phyloP scores from a whole-genome alignment of 2,797 vertebrate species.

The Acanthurus leucopareius region DNA sequence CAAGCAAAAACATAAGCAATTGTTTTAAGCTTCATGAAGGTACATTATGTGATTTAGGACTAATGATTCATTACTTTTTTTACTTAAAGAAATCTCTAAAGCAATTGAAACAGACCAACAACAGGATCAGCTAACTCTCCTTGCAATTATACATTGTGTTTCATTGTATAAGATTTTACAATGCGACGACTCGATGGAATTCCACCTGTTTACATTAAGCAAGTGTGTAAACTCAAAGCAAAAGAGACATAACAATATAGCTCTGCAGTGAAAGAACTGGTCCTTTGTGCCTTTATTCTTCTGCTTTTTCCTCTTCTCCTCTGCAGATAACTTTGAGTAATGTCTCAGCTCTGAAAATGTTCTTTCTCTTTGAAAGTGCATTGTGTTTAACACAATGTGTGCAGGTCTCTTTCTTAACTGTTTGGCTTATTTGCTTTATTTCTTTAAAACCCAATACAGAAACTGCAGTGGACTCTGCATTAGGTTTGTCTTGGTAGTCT shows the following conservation, averaged over 20 bases:
- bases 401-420: background rate
- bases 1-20: background rate
- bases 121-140: background rate
- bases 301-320: slow-evolving; percentile 2
- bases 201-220: background rate
- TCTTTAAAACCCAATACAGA: background rate
- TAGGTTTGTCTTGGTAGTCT: background rate
- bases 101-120: background rate
- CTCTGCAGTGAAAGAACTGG: background rate
- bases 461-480: background rate
- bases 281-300: background rate
- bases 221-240: background rate
- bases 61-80: slow-evolving; percentile 1
- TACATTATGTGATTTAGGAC: background rate
- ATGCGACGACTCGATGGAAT: background rate
- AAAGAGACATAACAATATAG: background rate
- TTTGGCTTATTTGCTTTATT: background rate
- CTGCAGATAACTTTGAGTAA: background rate
- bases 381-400: slow-evolving; percentile 7
- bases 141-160: background rate
- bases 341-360: background rate
- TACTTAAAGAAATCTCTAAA: background rate
- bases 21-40: background rate
- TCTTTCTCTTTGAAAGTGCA: background rate
- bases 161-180: slow-evolving; percentile 13